Percentiles rank a stretch among this genome's conserved stretches.
Conservation (phyloP, 2,113 vertebrate species). For the Varanus komodoensis region DNA sequence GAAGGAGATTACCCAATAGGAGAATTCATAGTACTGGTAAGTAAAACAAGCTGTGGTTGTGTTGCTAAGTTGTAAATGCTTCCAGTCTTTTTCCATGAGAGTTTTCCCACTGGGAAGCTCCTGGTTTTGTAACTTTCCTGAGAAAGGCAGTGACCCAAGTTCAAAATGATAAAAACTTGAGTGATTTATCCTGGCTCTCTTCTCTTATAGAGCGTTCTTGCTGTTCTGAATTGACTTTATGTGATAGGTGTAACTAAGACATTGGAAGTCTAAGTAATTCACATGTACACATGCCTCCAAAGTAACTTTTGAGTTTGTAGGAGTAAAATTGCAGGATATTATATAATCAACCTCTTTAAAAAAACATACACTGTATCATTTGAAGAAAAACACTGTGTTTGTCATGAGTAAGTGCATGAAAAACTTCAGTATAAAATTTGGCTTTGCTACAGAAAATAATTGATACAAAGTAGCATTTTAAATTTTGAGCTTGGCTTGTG, state of each 20-base stretch:
- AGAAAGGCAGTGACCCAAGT: background rate
- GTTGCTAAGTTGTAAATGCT: constrained; percentile 2
- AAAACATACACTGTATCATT: constrained; percentile 3
- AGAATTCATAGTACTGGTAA: constrained; percentile 35
- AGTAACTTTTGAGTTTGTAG: constrained; percentile 4
- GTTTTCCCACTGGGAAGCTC: background rate
- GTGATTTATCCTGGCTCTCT: background rate
- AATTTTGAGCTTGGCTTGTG: background rate
- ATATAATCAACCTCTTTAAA: constrained; percentile 15
- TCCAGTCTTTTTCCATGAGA: background rate
- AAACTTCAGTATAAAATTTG: background rate
- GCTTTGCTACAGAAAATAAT: background rate
- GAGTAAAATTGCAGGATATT: background rate
- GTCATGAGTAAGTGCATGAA: constrained; percentile 15
- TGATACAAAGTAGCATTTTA: constrained; percentile 16
- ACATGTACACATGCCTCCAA: background rate
- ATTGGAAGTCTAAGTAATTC: background rate
- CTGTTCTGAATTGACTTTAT: background rate
- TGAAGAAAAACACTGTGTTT: background rate
- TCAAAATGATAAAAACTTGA: background rate
- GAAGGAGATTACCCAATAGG: background rate
- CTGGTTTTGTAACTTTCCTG: background rate
- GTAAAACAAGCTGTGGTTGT: constrained; percentile 23
- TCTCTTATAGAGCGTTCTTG: background rate
- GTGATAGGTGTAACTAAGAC: background rate